Percentiles rank a stretch among this genome's conserved stretches.
phyloP scores from a whole-genome alignment of 2,888 invertebrate genomes.

The Argynnis bischoffii region DNA sequence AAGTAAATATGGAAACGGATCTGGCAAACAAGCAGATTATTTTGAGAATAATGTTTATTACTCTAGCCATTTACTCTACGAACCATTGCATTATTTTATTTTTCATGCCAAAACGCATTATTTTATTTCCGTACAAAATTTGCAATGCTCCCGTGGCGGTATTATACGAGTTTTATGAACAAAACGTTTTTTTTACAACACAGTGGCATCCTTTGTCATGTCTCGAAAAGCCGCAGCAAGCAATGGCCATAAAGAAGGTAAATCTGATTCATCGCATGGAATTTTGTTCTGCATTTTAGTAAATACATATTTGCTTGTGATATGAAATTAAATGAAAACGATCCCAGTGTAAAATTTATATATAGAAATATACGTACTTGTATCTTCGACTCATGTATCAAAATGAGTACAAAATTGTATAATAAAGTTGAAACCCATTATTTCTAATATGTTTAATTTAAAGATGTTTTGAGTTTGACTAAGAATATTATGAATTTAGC shows the following conservation, averaged over 20 bases:
- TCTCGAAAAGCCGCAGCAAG: constrained; percentile 6
- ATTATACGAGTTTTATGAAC: constrained; percentile 12
- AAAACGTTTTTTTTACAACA: constrained; percentile 1
- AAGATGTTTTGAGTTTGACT: too few species aligned
- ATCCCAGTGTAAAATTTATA: too few species aligned
- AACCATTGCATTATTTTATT: neutral
- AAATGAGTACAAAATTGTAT: too few species aligned
- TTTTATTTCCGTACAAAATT: constrained; percentile 15
- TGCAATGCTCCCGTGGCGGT: neutral
- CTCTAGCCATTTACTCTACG: neutral
- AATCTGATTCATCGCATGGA: neutral
- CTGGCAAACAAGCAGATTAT: constrained; percentile 3
- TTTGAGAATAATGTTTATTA: constrained; percentile 2
- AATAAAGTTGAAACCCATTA: too few species aligned
- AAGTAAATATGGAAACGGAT: neutral
- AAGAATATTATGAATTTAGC: too few species aligned
- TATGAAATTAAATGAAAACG: too few species aligned
- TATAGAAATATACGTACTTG: too few species aligned
- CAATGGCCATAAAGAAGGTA: neutral
- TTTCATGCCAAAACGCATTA: constrained; percentile 11
- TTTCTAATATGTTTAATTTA: too few species aligned
- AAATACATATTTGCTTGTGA: neutral
- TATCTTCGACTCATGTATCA: too few species aligned
- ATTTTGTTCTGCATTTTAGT: neutral
- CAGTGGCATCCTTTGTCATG: constrained; percentile 6